A percentile compares a stretch with the other conserved stretches of the same genome.
These are phyloP conservation scores for Harmothoe impar DNA, from an alignment of 2,888 invertebrate genomes.

Conservation along the genomic window DNA sequence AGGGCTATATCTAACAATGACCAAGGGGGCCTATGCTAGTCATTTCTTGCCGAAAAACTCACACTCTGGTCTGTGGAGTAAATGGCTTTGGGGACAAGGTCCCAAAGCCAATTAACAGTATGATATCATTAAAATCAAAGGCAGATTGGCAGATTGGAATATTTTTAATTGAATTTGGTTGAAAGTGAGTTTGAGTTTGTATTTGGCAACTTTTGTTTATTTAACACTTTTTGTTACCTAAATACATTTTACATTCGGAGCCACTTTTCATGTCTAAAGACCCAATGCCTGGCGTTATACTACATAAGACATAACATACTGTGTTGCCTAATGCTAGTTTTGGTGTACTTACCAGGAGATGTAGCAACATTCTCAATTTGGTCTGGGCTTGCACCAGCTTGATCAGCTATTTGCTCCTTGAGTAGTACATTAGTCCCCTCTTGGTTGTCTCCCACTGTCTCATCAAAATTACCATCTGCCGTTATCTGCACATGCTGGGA, in stretches of 20 bases:
- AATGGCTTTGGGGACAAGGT: too few relatives aligned
- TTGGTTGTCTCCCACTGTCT: neutral
- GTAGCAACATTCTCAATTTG: neutral
- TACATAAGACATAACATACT: neutral
- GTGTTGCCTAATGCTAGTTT: neutral
- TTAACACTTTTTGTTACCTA: too few relatives aligned
- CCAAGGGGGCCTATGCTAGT: too few relatives aligned
- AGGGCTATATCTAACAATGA: too few relatives aligned
- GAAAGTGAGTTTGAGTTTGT: too few relatives aligned
- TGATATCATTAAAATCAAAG: too few relatives aligned
- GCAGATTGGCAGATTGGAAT: too few relatives aligned
- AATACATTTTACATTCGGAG: neutral
- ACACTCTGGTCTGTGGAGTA: too few relatives aligned
- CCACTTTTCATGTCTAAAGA: neutral
- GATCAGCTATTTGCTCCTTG: neutral
- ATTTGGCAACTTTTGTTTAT: too few relatives aligned
- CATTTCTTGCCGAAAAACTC: too few relatives aligned
- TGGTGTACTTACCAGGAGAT: neutral
- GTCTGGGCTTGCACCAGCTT: neutral
- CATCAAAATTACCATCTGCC: neutral
- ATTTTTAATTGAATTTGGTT: too few relatives aligned
- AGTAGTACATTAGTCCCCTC: neutral
- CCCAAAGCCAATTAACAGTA: too few relatives aligned
- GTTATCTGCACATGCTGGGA: conserved; percentile 26
- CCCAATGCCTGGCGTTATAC: neutral